These are phyloP conservation scores for Tridacna gigas DNA, from an alignment of 2,888 invertebrate species.

Conservation along the genomic window DNA sequence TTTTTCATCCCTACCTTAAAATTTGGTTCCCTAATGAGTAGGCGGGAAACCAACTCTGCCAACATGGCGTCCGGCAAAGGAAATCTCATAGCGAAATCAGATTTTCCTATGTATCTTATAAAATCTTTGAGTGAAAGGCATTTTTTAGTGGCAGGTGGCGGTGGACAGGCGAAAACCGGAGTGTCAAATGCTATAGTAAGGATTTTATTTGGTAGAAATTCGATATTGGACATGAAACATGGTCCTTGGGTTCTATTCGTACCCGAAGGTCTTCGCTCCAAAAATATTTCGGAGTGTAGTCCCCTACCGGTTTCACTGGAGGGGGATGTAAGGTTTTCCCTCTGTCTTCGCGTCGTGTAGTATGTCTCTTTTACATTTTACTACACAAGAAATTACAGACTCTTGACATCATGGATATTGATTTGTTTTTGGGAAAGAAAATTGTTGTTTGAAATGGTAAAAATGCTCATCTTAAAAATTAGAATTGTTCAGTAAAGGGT, in stretches of 20 bases:
- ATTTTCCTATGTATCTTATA: constrained; percentile 94
- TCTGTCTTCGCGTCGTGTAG: too few species aligned
- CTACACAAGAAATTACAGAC: too few species aligned
- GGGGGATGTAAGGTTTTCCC: too few species aligned
- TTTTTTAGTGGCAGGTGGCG: constrained; percentile 98
- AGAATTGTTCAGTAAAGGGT: too few species aligned
- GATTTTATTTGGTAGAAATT: neutral
- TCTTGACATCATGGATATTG: too few species aligned
- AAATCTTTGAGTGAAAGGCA: constrained; percentile 96
- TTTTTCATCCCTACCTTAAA: neutral
- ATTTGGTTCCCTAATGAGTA: neutral
- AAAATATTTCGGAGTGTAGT: neutral
- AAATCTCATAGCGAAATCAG: constrained; percentile 77
- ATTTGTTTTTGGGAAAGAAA: too few species aligned
- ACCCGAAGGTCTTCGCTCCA: neutral
- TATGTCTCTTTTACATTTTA: too few species aligned
- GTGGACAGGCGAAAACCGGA: constrained; percentile 98
- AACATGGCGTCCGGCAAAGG: constrained; percentile 78
- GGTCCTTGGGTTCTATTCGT: neutral
- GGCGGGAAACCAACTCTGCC: constrained; percentile 34
- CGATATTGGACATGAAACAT: neutral
- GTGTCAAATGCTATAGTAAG: constrained; percentile 96
- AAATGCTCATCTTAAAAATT: too few species aligned
- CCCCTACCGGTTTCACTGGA: neutral
- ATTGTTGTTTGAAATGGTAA: too few species aligned